Base-by-base conservation (phyloP, 2,888 invertebrate genomes). In the Autographa gamma region DNA sequence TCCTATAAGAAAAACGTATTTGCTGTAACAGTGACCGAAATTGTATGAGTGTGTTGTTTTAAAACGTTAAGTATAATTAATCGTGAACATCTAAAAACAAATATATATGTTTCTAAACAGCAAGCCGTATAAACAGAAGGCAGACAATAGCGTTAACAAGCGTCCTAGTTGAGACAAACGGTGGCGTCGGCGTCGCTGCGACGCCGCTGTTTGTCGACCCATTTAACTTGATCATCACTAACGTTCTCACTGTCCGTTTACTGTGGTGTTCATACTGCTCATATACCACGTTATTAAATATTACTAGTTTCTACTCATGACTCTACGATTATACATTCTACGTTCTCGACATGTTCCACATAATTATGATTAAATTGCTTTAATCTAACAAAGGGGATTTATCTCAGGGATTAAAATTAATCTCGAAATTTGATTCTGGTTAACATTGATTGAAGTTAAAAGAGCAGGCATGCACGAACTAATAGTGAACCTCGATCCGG, bases 111-210 rank as follows among this genome's bases (percentile, higher is more conserved):
- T 71, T 79, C 68, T 76, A 68, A 71, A 80, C 66, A 79, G 79
- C 71, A 72, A 82, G 77, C 72, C 86, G 79, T 90, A 88, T 87
- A 91, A 91, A 92, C 89, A 89, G 85, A 88, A 85, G 85, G 83
- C 84, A 91, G 88, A 93, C 92, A 92, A 92, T 92, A 85, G 91
- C 87, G 91, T 89, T 93, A 94, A 94, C 92, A 92, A 95, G 88
- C 91, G 93, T 91, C 93, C 95, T 92, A 93, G 93, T 93, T 94
- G 91, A 89, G 90, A 88, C 88, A 89, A 90, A 90, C 89, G 89
- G 86, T 87, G 91, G 89, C 92, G 91, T 88, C 92, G 89, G 88
- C 92, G 91, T 88, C 92, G 89, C 88, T 89, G 84, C 87, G 91
- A 76, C 89, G 88, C 80, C 84, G 79, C 80, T 88, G 87, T 89